A percentile compares a stretch with the other conserved stretches of the same genome.
Conservation (phyloP, 2,113 vertebrate species). For the Pseudorectes ferrugineus region DNA sequence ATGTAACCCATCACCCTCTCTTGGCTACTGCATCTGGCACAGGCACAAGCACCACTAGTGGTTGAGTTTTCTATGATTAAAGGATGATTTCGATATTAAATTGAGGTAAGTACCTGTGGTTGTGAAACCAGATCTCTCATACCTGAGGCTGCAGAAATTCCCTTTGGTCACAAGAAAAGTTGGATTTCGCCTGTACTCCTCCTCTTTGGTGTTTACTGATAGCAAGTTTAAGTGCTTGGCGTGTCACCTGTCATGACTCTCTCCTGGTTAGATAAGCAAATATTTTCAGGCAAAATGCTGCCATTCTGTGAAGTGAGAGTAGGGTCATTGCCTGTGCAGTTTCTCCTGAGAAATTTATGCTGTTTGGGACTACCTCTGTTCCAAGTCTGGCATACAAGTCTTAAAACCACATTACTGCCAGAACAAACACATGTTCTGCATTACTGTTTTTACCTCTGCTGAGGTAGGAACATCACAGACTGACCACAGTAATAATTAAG, state of each 20-base stretch:
- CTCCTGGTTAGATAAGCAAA: neutral
- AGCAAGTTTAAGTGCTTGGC: neutral
- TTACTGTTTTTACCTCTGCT: neutral
- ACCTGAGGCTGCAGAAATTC: neutral
- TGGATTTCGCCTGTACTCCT: neutral
- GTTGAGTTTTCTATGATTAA: neutral
- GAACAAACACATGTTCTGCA: neutral
- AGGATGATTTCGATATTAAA: neutral
- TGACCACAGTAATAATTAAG: neutral
- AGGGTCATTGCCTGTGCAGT: neutral
- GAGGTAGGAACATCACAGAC: neutral
- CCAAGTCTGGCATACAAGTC: neutral
- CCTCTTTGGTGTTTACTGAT: neutral
- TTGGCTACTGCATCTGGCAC: neutral
- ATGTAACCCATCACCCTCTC: neutral
- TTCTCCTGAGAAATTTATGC: neutral
- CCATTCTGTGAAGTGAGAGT: neutral
- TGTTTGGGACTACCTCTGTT: neutral
- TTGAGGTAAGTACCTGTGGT: neutral
- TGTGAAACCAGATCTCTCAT: neutral
- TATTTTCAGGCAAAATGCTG: neutral
- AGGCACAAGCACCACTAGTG: neutral
- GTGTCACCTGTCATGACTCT: neutral
- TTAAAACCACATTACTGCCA: neutral
- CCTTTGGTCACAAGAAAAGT: neutral